phyloP scores from a whole-genome alignment of 2,888 invertebrate species.

The Melolontha melolontha region DNA sequence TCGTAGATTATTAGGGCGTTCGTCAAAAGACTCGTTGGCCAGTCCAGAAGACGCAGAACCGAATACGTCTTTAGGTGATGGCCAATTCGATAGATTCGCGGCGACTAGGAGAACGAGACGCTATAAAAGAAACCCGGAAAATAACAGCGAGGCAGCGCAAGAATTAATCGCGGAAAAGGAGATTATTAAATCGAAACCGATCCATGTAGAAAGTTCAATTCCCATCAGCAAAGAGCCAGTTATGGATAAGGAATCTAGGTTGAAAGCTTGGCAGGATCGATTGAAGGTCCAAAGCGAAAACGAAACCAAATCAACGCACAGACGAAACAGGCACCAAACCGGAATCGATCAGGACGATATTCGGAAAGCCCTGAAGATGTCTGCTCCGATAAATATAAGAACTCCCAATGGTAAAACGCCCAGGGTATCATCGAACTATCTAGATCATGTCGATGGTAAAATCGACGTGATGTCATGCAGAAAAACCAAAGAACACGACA shows the following conservation, averaged over 20 bases:
- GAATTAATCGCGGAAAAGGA: slow-evolving; percentile 68
- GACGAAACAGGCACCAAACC: slow-evolving; percentile 73
- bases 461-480: slow-evolving; percentile 59
- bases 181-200: slow-evolving; percentile 50
- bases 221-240: slow-evolving; percentile 61
- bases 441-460: slow-evolving; percentile 49
- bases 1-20: slow-evolving; percentile 66
- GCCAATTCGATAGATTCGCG: slow-evolving; percentile 88
- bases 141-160: slow-evolving; percentile 54
- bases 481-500: slow-evolving; percentile 74
- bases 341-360: slow-evolving; percentile 79
- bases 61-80: slow-evolving; percentile 74
- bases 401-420: slow-evolving; percentile 33
- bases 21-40: slow-evolving; percentile 51
- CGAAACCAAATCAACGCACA: slow-evolving; percentile 56
- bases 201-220: slow-evolving; percentile 38
- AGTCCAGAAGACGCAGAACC: slow-evolving; percentile 63
- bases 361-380: slow-evolving; percentile 72
- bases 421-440: slow-evolving; percentile 47
- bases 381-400: slow-evolving; percentile 48
- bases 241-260: slow-evolving; percentile 70
- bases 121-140: slow-evolving; percentile 77
- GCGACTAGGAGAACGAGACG: slow-evolving; percentile 84
- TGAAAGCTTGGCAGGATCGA: slow-evolving; percentile 79
- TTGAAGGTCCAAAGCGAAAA: slow-evolving; percentile 65